A percentile compares a stretch with the other conserved stretches of the same genome.
Conservation (phyloP, 2,888 invertebrate genomes). For the Lamellibrachia columna region DNA sequence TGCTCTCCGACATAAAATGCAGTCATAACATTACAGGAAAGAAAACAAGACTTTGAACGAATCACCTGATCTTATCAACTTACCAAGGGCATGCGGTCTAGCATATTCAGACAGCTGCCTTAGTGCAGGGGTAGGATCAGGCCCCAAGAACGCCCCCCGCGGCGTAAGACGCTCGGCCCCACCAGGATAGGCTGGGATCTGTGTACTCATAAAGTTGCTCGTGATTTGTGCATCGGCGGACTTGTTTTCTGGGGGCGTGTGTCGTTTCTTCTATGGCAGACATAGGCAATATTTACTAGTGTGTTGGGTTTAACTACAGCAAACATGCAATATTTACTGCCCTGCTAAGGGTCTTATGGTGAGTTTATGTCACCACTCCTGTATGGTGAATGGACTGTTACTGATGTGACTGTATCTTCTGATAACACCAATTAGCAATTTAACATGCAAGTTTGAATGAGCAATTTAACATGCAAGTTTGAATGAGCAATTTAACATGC, state of each 20-base stretch:
- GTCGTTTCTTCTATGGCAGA: conserved; percentile 38
- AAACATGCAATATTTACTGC: neutral
- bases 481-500: too few species aligned
- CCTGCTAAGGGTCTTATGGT: neutral
- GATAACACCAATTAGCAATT: neutral
- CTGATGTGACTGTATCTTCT: neutral
- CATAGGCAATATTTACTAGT: conserved; percentile 18
- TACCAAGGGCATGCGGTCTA: conserved; percentile 38
- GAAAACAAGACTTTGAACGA: too few species aligned
- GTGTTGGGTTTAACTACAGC: neutral
- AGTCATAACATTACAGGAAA: too few species aligned
- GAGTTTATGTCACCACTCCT: neutral
- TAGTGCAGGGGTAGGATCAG: conserved; percentile 80
- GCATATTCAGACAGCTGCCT: conserved; percentile 78
- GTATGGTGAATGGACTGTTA: neutral
- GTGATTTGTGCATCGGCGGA: conserved; percentile 47
- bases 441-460: too few species aligned
- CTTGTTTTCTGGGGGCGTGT: conserved; percentile 38
- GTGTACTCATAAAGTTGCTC: conserved; percentile 36
- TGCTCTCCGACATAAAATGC: too few species aligned
- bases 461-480: too few species aligned
- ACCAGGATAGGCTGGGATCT: conserved; percentile 22
- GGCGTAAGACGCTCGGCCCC: conserved; percentile 32
- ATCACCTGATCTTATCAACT: neutral
- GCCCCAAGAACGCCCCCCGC: conserved; percentile 20